Conservation (phyloP, 2,888 invertebrate species). For the Agapetus fuscipes region DNA sequence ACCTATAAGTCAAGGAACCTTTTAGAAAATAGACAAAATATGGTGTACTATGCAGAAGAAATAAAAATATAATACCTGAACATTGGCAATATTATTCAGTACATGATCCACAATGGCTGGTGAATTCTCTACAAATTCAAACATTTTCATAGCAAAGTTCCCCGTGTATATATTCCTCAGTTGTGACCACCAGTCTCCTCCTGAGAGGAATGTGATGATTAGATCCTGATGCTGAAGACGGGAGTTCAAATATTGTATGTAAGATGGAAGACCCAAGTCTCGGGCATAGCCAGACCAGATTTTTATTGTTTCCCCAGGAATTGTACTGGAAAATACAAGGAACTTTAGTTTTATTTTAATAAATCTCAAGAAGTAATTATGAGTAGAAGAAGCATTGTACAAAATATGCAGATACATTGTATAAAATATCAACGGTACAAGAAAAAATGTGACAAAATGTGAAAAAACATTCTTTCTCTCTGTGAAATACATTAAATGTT, state of each 20-base stretch:
- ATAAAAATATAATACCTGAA: too few relatives aligned
- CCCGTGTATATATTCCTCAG: constrained; percentile 31
- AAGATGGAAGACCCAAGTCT: constrained; percentile 33
- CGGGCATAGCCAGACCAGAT: constrained; percentile 32
- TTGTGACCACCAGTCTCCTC: constrained; percentile 37
- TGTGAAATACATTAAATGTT: too few relatives aligned
- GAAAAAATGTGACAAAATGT: too few relatives aligned
- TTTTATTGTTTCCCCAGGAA: constrained; percentile 28
- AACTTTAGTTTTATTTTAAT: neutral
- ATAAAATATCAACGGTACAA: too few relatives aligned
- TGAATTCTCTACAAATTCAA: constrained; percentile 31
- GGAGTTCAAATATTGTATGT: constrained; percentile 35
- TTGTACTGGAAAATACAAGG: constrained; percentile 28
- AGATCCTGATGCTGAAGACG: constrained; percentile 33
- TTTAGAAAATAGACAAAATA: too few relatives aligned
- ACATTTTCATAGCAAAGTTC: constrained; percentile 29
- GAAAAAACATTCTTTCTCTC: too few relatives aligned
- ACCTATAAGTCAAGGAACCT: too few relatives aligned
- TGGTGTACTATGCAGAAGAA: too few relatives aligned
- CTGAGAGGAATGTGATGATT: constrained; percentile 32
- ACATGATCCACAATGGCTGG: constrained; percentile 34
- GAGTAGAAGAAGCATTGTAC: too few relatives aligned
- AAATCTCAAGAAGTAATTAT: too few relatives aligned
- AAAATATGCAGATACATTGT: too few relatives aligned
- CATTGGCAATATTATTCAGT: constrained; percentile 34